Percentiles rank a stretch among this genome's conserved stretches.
Evolutionary conservation across 2,113 vertebrate genomes (phyloP).

Genomic region (Numida meleagris): DNA sequence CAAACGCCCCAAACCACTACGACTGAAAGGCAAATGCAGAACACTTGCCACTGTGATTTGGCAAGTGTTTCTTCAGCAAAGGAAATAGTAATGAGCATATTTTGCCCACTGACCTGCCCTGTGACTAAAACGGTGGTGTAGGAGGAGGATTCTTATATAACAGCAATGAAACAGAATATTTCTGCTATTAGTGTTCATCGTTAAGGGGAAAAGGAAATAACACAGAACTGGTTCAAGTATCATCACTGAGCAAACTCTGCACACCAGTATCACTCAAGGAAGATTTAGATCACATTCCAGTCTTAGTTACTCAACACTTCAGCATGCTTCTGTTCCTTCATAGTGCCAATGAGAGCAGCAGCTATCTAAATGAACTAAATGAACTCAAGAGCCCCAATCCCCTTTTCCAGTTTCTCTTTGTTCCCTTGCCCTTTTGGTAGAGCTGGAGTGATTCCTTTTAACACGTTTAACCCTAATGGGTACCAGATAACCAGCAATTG

Average conservation of each 20-base stretch:
- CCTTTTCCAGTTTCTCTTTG: conserved; percentile 6
- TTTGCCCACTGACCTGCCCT: conserved; percentile 33
- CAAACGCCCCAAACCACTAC: not conserved
- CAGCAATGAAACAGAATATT: conserved; percentile 50
- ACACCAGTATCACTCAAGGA: not conserved
- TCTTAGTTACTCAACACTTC: conserved; percentile 47
- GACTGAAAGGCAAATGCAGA: not conserved
- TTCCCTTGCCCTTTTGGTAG: not conserved
- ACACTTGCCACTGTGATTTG: conserved; percentile 1
- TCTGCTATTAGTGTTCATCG: conserved; percentile 44
- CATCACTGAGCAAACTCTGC: conserved; percentile 1
- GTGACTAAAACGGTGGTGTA: conserved; percentile 55
- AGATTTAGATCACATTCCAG: conserved; percentile 55
- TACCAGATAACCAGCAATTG: not conserved
- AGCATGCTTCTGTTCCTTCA: not conserved
- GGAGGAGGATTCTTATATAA: conserved; percentile 38
- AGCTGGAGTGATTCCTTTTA: not conserved
- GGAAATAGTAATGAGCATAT: conserved; percentile 28
- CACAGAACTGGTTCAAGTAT: conserved; percentile 40
- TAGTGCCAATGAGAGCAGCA: not conserved
- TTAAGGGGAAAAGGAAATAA: conserved; percentile 49
- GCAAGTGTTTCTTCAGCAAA: conserved; percentile 26
- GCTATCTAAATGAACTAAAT: not conserved
- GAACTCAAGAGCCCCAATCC: not conserved
- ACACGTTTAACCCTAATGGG: not conserved